Evolutionary conservation across 1,140 invertebrate genomes (phyloP).

Genomic region (Ridgeia piscesae): DNA sequence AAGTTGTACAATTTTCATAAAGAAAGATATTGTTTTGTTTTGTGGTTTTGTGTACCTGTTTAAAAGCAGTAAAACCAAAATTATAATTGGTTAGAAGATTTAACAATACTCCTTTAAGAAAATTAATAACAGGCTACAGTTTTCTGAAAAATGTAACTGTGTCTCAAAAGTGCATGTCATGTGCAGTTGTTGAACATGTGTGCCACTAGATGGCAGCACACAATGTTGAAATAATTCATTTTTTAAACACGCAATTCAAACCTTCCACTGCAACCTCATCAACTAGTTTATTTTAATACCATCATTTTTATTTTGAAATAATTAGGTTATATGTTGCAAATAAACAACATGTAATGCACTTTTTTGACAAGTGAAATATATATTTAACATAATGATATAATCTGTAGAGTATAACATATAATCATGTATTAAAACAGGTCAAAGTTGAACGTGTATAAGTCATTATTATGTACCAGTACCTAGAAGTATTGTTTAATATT

Average conservation of each 20-base stretch:
- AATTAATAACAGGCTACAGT: background rate
- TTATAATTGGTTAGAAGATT: background rate
- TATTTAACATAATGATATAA: too few relatives aligned
- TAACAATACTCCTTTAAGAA: background rate
- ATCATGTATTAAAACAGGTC: too few relatives aligned
- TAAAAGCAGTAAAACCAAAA: background rate
- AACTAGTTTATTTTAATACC: background rate
- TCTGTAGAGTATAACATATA: too few relatives aligned
- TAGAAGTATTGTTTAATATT: too few relatives aligned
- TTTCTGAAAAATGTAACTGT: background rate
- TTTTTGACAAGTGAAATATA: too few relatives aligned
- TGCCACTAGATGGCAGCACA: background rate
- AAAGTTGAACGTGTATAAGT: too few relatives aligned
- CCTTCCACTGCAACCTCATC: background rate
- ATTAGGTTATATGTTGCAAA: too few relatives aligned
- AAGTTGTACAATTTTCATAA: background rate
- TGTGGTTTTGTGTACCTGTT: background rate
- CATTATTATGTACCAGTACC: too few relatives aligned
- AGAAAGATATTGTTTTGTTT: background rate
- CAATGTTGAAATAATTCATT: background rate
- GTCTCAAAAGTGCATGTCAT: background rate
- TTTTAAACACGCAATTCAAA: background rate
- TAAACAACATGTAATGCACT: too few relatives aligned
- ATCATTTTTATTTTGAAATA: background rate
- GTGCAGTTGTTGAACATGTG: background rate